Evolutionary conservation across 1,140 invertebrate genomes (phyloP), one percentile per base, ranked within the genome.

Genomic region (Drosophila tristis): DNA sequence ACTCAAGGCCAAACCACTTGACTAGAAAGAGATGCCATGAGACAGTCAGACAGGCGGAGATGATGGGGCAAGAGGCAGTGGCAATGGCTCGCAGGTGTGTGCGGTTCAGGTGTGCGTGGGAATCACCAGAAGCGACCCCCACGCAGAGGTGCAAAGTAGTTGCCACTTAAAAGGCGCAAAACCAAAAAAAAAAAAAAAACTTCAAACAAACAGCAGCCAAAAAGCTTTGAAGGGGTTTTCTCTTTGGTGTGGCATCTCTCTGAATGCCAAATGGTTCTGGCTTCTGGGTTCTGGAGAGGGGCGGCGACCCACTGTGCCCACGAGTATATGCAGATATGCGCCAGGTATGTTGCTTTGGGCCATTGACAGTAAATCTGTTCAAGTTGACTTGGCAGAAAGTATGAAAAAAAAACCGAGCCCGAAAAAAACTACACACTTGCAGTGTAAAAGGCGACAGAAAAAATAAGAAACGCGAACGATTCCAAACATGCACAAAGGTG

Each of bases 171-270:
- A 74, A 64, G 60, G 70, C 50, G 60, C 25, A 59, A 29, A 61
- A 39, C 20, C 20, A 20, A 61, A 47, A 39, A 42, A 35, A 53
- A n/a, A 39, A 61, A 58, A 39, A 68, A 66, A 72, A 72, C 71
- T 74, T 74, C 70, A 74, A 74, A 74, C 72, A 74, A 74, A 74
- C 68, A 74, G 72, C 71, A 74, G 72, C 70, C 72, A 74, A 74
- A 74, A 74, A 74, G 70, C 72, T 74, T 74, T 74, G 61, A 74
- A 74, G 60, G 47, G 60, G 44, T 47, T 47, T 63, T 29, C 13
- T 9, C n/a, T 43, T n/a, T 49, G 8, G 6, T 15, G 15, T 16
- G 3, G 11, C 8, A 6, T 62, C 49, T 43, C 16, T 49, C 45
- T 42, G 54, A 56, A 42, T 39, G 54, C 13, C 29, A 39, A 54